phyloP scores from a whole-genome alignment of 2,888 invertebrate species.

The Ernsta delagoae region DNA sequence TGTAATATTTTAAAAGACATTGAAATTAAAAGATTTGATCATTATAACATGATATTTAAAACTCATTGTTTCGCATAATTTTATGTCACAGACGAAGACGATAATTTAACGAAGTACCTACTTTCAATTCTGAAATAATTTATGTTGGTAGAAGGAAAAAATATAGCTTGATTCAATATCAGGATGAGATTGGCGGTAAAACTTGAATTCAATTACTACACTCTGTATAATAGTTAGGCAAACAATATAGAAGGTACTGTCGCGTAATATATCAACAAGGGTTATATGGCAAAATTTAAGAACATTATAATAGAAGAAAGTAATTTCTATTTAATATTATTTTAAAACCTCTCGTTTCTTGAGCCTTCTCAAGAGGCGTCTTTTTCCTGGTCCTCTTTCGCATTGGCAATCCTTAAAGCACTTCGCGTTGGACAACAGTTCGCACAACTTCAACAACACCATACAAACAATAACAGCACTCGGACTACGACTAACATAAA shows the following conservation, averaged over 20 bases:
- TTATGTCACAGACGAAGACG: neutral
- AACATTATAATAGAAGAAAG: no score
- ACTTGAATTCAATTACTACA: neutral
- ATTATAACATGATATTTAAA: neutral
- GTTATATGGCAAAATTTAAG: no score
- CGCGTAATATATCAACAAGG: neutral
- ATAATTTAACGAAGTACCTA: neutral
- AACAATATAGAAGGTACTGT: neutral
- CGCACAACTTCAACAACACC: conserved; percentile 71
- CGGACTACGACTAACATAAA: conserved; percentile 20
- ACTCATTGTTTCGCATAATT: neutral
- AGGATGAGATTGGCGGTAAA: neutral
- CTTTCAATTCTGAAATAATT: neutral
- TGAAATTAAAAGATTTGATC: conserved; percentile 4
- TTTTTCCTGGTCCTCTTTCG: conserved; percentile 83
- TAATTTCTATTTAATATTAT: no score
- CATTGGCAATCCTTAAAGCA: conserved; percentile 78
- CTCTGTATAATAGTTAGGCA: neutral
- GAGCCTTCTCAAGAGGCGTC: conserved; percentile 67
- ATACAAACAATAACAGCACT: conserved; percentile 58
- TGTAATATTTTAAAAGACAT: conserved; percentile 34
- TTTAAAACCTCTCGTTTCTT: conserved; percentile 60
- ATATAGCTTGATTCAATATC: neutral
- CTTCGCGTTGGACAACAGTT: conserved; percentile 74
- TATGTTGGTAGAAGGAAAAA: conserved; percentile 1